Evolutionary conservation across 1,140 invertebrate species (phyloP), one percentile per base, ranked within the genome.

Genomic region (Zeugodacus cucurbitae): DNA sequence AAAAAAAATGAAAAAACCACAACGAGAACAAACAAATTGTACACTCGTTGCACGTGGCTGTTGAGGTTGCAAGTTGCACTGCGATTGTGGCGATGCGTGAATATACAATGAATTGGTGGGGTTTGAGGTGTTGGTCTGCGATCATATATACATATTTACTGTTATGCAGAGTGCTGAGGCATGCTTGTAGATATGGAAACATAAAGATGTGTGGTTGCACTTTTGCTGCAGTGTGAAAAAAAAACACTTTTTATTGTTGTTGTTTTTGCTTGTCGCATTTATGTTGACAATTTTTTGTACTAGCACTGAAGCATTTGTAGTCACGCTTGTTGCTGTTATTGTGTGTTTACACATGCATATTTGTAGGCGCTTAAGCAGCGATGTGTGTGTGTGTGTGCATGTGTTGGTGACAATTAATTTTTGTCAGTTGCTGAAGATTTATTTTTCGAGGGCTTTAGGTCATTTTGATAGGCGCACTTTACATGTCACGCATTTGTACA

Each of bases 381-480:
- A 41, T 54, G 48, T 54, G 14, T 54, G 48, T 1, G 14, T 26
- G 1, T 26, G 58, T 62, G 70, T 44, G 74, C 41, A n/a, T 44
- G 22, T 29, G n/a, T 48, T 62, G 3, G 41, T 82, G 41, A 44
- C 74, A n/a, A 82, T 48, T 82, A 82, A 44, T 48, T 48, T 82
- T 32, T 48, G 41, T 82, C 37, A 82, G 41, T 82, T 44, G 74
- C 4, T 37, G 74, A 82, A 82, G 74, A 82, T 82, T 82, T 82
- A 82, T 82, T 82, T 82, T 48, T 82, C 41, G 44, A 82, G 74
- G 41, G 41, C 26, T 82, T 48, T 17, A 22, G 74, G 74, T 82
- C 74, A 82, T 37, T 44, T 82, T 82, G 74, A 82, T 82, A 37
- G 74, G 74, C 74, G 41, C 41, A 82, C 74, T 44, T 82, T 29